These are phyloP conservation scores for Ophion ellenae DNA, from an alignment of 2,888 invertebrate species.

Conservation along the genomic window DNA sequence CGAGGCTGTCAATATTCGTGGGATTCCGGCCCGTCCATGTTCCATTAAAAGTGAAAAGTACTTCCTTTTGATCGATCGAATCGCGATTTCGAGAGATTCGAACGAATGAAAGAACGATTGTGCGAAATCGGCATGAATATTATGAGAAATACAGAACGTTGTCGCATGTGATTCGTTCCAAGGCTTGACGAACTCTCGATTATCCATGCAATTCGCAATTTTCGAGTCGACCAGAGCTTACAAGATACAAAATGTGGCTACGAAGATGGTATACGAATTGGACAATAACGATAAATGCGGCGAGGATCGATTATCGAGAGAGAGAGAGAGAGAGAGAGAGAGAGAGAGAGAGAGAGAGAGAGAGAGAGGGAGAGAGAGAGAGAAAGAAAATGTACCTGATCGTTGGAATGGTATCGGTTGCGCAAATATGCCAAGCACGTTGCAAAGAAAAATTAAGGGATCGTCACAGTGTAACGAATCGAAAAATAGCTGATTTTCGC, in stretches of 20 bases:
- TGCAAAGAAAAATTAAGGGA: constrained; percentile 37
- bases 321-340: not conserved
- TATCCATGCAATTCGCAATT: constrained; percentile 2
- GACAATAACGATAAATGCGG: constrained; percentile 61
- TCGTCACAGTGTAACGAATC: too few species aligned
- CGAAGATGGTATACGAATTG: constrained; percentile 60
- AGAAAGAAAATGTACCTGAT: constrained; percentile 67
- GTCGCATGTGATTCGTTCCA: constrained; percentile 43
- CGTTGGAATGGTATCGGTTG: constrained; percentile 59
- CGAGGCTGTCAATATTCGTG: not conserved
- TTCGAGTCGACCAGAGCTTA: not conserved
- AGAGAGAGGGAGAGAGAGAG: not conserved
- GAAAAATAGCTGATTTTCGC: too few species aligned
- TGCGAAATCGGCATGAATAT: constrained; percentile 31
- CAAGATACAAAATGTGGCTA: constrained; percentile 33
- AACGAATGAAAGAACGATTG: constrained; percentile 3
- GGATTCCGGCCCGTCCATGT: constrained; percentile 21
- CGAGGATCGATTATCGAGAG: constrained; percentile 52
- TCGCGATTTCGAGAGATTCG: not conserved
- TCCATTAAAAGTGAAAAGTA: not conserved
- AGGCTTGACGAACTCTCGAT: constrained; percentile 12
- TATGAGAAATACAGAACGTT: constrained; percentile 25
- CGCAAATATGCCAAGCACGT: constrained; percentile 60
- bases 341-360: constrained; percentile 21
- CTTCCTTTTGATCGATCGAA: constrained; percentile 15